These are phyloP conservation scores for Ciconia nigra DNA, from an alignment of 2,797 vertebrate genomes.

Conservation along the genomic window DNA sequence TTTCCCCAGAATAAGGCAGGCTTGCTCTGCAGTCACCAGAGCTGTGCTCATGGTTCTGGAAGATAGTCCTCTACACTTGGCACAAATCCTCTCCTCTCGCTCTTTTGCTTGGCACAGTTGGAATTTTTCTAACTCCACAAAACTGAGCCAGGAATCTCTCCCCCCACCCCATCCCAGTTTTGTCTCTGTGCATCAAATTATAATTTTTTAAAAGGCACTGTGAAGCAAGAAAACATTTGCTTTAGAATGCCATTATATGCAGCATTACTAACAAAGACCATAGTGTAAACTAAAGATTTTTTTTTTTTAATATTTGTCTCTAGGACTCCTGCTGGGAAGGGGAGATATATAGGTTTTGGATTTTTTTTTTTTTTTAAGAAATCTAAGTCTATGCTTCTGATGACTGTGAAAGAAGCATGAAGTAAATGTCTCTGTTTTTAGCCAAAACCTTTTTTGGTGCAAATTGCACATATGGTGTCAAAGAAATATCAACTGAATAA, in stretches of 20 bases:
- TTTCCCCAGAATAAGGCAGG: not conserved
- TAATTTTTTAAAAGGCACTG: not conserved
- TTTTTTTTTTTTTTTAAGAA: not conserved
- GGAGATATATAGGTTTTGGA: not conserved
- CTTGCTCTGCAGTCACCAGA: not conserved
- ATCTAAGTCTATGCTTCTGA: not conserved
- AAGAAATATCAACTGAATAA: not conserved
- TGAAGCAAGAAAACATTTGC: not conserved
- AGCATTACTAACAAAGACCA: not conserved
- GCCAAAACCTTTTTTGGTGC: conserved; percentile 20
- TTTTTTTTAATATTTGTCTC: not conserved
- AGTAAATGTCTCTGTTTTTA: conserved; percentile 27
- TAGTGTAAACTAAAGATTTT: not conserved
- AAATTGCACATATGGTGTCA: conserved; percentile 43
- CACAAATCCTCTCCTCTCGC: not conserved
- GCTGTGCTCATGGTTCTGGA: not conserved
- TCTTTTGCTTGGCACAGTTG: not conserved
- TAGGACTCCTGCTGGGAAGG: not conserved
- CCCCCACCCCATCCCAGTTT: not conserved
- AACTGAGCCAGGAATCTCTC: not conserved
- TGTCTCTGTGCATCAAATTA: conserved; percentile 32
- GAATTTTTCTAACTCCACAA: conserved; percentile 4
- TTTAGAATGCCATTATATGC: not conserved
- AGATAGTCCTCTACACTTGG: not conserved
- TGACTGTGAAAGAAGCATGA: conserved; percentile 19